Evolutionary conservation across 2,113 vertebrate species (phyloP), one percentile per base, ranked within the genome.

Genomic region (Rhinolophus ferrumequinum): DNA sequence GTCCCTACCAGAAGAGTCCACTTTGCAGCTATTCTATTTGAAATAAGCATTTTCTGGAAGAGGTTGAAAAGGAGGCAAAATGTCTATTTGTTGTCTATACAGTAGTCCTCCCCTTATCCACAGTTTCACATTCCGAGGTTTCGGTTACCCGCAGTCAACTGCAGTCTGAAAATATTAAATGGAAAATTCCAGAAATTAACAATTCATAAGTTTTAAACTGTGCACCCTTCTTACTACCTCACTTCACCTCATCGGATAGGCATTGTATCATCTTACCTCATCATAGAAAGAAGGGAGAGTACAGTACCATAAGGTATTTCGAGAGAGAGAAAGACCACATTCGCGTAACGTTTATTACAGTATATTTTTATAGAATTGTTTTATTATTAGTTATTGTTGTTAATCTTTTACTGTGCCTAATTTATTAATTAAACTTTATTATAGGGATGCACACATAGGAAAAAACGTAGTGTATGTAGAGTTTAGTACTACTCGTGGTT

Each of bases 11-110:
- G 88, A 82, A 62, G 88, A 76, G 90, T 83, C 62, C 82, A 76
- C 52, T 30, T 84, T 58, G 56, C 41, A 11, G 24, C 28, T 16
- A 56, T 97, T 88, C 88, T 92, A 28, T 50, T 79, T 38, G 73
- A 93, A 58, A 64, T 73, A 92, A 77, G 90, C n/a, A 35, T 80
- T 97, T 83, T 41, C 66, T 80, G 92, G 50, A 92, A 95, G 26
- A 10, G 38, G 12, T 30, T 93, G 41, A 88, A 91, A 0, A 77
- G 60, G 82, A 94, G 88, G 24, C 88, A 96, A 97, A 95, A 62
- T 62, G 88, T 87, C 60, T 80, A 52, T 60, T 95, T 96, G 88
- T 79, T 41, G 50, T 79, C 66, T 84, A 16, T 62, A 33, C 19
- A 64, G 41, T 22, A 47, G 58, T 47, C 38, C 58, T 12, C 28